Conservation (phyloP, 2,113 vertebrate species). For the Rhipidura dahli region DNA sequence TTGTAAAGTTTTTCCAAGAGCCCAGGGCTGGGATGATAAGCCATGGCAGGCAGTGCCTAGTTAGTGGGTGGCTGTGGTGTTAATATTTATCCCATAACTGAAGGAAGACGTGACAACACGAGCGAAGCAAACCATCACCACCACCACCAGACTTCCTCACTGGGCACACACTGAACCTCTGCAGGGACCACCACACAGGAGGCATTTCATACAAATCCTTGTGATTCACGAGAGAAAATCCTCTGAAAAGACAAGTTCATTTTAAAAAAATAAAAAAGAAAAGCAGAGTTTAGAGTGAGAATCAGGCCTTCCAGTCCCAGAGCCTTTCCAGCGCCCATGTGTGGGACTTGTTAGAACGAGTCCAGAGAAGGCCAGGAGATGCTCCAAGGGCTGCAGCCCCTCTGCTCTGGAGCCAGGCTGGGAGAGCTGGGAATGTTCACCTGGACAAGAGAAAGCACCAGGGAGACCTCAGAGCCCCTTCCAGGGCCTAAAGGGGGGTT, state of each 20-base stretch:
- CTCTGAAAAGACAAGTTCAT: neutral
- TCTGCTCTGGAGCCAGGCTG: neutral
- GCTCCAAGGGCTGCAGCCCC: neutral
- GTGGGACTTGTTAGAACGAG: neutral
- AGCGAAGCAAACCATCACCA: neutral
- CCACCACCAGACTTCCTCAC: neutral
- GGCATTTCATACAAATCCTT: neutral
- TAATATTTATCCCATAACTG: slow-evolving; percentile 43
- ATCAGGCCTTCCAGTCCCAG: neutral
- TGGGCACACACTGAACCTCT: neutral
- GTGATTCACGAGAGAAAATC: neutral
- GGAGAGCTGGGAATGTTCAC: neutral
- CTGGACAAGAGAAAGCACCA: neutral
- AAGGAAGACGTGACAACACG: slow-evolving; percentile 38
- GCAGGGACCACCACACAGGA: neutral
- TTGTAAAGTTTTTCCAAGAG: slow-evolving; percentile 33
- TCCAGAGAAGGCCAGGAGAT: neutral
- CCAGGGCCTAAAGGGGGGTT: rapidly evolving
- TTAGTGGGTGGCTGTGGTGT: slow-evolving; percentile 40
- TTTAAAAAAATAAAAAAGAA: too few species aligned
- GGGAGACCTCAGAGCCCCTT: neutral
- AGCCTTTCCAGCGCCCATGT: rapidly evolving
- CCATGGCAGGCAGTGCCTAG: slow-evolving; percentile 27
- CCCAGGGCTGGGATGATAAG: slow-evolving; percentile 9
- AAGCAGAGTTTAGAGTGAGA: neutral